Base-by-base conservation (phyloP, 2,888 invertebrate species). In the Congeria kusceri region DNA sequence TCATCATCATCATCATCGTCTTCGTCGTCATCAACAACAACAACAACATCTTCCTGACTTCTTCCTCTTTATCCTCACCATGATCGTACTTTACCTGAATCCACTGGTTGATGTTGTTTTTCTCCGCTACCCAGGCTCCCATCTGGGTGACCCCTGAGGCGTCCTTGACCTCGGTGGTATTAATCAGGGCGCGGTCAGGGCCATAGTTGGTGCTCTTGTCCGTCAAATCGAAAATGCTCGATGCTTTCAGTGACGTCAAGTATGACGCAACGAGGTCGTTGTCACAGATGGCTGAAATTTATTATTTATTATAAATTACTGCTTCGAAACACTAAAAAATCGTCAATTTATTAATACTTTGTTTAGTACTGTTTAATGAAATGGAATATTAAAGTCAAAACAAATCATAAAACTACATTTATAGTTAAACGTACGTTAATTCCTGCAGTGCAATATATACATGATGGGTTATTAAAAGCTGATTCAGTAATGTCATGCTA, bases 61-160 rank as follows among this genome's bases (percentile, higher is more conserved):
- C n/a, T n/a, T n/a, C n/a, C n/a, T n/a, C n/a, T n/a, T n/a, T n/a
- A n/a, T n/a, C n/a, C n/a, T n/a, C n/a, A n/a, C n/a, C n/a, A n/a
- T n/a, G n/a, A n/a, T n/a, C n/a, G n/a, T n/a, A 15, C 11, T 20
- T 7, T 68, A 87, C 87, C 77, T 86, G 85, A 28, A 87, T 83
- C 78, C 81, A 87, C 64, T 87, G 86, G 69, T 80, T 80, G 25
- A 86, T 77, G 63, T 83, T 69, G 47, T 69, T 76, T 62, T 85
- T 82, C 61, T 83, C 82, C 4, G 87, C 80, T 4, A 85, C 77
- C 87, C 87, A 87, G 23, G 70, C 83, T 9, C 86, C 87, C 63
- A 86, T 83, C 28, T 85, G 85, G 25, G 79, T 77, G 5, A 80
- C 79, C 7, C 87, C 87, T 13, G 66, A 46, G 9, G 80, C 62